These are phyloP conservation scores for Yponomeuta malinellus DNA, from an alignment of 2,888 invertebrate species.

Conservation along the genomic window DNA sequence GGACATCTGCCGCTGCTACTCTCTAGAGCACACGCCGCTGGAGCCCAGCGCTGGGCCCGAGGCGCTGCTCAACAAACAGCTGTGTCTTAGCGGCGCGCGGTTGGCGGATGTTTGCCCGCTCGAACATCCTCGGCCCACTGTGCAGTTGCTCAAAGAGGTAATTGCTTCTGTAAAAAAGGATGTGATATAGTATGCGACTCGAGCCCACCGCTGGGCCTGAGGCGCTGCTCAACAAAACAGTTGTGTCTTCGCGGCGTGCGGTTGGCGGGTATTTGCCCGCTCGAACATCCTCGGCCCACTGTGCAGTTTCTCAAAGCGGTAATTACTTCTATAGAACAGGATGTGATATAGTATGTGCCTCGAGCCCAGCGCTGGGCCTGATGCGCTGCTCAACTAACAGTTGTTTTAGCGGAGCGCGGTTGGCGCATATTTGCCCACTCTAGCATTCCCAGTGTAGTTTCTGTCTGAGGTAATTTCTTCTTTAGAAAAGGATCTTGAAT, in stretches of 20 bases:
- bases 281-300: constrained; percentile 78
- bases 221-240: constrained; percentile 85
- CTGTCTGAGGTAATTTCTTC: background rate
- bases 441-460: background rate
- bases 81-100: constrained; percentile 83
- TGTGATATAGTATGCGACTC: constrained; percentile 36
- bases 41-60: constrained; percentile 92
- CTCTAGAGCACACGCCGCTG: constrained; percentile 88
- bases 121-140: constrained; percentile 78
- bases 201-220: constrained; percentile 92
- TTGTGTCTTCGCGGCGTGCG: constrained; percentile 83
- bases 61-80: constrained; percentile 85
- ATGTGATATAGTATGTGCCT: constrained; percentile 36
- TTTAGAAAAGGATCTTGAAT: background rate
- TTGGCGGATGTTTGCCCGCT: constrained; percentile 74
- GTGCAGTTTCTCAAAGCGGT: constrained; percentile 79
- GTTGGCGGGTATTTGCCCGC: constrained; percentile 72
- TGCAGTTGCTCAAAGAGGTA: constrained; percentile 78
- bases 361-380: constrained; percentile 90
- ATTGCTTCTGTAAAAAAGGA: background rate
- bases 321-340: constrained; percentile 11
- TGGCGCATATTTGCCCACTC: constrained; percentile 25
- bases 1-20: constrained; percentile 84
- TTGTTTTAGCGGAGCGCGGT: constrained; percentile 73
- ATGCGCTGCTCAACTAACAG: constrained; percentile 87